phyloP scores from a whole-genome alignment of 2,888 invertebrate species.

The Drosophila bunnanda region DNA sequence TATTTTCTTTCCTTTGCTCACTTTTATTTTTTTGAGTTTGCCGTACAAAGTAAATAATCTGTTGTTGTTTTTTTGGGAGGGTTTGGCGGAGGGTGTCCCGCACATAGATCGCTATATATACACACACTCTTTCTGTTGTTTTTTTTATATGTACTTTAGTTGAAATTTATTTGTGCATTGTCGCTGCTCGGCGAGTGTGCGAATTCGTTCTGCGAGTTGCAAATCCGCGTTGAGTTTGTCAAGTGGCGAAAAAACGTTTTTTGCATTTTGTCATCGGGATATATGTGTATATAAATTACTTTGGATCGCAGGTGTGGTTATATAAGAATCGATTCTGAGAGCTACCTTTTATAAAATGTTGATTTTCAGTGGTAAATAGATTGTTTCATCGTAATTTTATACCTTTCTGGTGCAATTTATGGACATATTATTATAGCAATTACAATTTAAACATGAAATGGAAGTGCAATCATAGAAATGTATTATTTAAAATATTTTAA shows the following conservation, averaged over 20 bases:
- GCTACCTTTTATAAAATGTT: background rate
- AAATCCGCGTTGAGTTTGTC: constrained; percentile 23
- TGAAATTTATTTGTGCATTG: constrained; percentile 43
- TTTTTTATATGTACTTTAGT: constrained; percentile 26
- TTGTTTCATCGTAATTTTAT: background rate
- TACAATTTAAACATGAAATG: no score
- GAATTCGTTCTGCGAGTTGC: constrained; percentile 21
- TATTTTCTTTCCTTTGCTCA: constrained; percentile 34
- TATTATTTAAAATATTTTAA: background rate
- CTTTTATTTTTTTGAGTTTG: constrained; percentile 41
- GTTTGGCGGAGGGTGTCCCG: constrained; percentile 24
- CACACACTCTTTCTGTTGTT: constrained; percentile 1
- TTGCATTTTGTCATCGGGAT: constrained; percentile 11
- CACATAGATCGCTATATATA: constrained; percentile 37
- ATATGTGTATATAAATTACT: background rate
- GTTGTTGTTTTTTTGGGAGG: constrained; percentile 58
- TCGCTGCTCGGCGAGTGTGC: constrained; percentile 27
- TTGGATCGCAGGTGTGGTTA: constrained; percentile 15
- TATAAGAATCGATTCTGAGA: background rate
- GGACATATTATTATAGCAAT: no score
- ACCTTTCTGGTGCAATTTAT: background rate
- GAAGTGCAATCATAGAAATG: no score
- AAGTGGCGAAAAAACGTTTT: constrained; percentile 16
- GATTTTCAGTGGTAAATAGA: background rate
- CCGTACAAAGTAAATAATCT: constrained; percentile 74